Evolutionary conservation across 1,140 invertebrate species (phyloP), one percentile per base, ranked within the genome.

Genomic region (Bombyx mandarina): DNA sequence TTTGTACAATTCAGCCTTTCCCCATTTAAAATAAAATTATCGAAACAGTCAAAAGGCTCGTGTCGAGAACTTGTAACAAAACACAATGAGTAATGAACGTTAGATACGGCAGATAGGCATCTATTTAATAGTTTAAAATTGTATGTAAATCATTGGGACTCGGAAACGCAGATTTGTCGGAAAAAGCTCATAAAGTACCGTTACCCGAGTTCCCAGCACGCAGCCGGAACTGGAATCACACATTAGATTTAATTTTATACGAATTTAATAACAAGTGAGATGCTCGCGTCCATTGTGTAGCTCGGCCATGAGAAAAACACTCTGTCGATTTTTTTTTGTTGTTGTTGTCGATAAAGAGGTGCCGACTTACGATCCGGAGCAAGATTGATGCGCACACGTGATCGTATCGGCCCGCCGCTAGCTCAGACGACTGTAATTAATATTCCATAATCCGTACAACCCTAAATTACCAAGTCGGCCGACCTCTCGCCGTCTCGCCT

Each of bases 201-300:
- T 81, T 79, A 78, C 45, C 64, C 62, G 60, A 57, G 73, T 84
- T 84, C 82, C 77, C 83, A 85, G 76, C 80, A 74, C 76, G 69
- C 75, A 82, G 80, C 77, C 79, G 80, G 80, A 86, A 83, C 79
- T 71, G 66, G 66, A 84, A 79, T 85, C 83, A 86, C 82, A 86
- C 80, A 86, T 84, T 86, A 84, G 62, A 77, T 79, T 85, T 81
- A 83, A 87, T 86, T 85, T 87, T 85, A 87, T 87, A 84, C 82
- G 82, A 87, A 85, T 87, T 87, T 87, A 87, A 87, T 87, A 87
- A 84, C 80, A 69, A 83, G 76, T 71, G 79, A 77, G 79, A 76
- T 79, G 75, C 71, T 55, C 69, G 61, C 60, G 9, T 8, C 79
- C 69, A 85, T 87, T 87, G 84, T 86, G 60, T 67, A 65, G 57